phyloP scores from a whole-genome alignment of 2,797 vertebrate species.

The Aratinga solstitialis region DNA sequence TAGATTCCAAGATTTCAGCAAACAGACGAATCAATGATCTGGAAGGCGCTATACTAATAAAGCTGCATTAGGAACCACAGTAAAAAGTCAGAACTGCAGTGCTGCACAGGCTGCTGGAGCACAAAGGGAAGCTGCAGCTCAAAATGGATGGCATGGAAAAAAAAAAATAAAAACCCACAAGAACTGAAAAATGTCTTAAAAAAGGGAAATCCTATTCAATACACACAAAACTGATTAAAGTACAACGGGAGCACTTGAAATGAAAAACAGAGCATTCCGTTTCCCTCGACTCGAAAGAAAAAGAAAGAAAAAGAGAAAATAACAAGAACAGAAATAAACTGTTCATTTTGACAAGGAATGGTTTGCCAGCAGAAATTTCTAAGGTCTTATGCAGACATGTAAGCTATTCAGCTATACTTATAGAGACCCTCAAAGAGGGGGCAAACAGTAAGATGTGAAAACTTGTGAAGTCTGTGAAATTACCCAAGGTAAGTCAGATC shows the following conservation, averaged over 20 bases:
- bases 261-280: neutral
- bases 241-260: neutral
- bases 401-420: neutral
- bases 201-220: conserved; percentile 7
- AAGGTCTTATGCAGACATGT: neutral
- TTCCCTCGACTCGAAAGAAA: neutral
- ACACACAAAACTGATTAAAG: neutral
- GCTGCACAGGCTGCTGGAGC: conserved; percentile 19
- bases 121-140: conserved; percentile 55
- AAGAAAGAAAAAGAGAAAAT: neutral
- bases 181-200: neutral
- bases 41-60: neutral
- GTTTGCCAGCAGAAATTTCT: neutral
- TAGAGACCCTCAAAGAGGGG: neutral
- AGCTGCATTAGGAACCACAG: neutral
- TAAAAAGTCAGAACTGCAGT: conserved; percentile 27
- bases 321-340: neutral
- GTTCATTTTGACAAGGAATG: neutral
- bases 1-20: neutral
- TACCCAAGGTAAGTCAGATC: neutral
- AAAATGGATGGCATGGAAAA: conserved; percentile 48
- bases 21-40: neutral
- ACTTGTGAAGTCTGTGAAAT: neutral
- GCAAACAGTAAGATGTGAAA: neutral
- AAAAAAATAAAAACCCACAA: neutral